Evolutionary conservation across 2,113 vertebrate genomes (phyloP), one percentile per base, ranked within the genome.

Genomic region (Uropsilus gracilis): DNA sequence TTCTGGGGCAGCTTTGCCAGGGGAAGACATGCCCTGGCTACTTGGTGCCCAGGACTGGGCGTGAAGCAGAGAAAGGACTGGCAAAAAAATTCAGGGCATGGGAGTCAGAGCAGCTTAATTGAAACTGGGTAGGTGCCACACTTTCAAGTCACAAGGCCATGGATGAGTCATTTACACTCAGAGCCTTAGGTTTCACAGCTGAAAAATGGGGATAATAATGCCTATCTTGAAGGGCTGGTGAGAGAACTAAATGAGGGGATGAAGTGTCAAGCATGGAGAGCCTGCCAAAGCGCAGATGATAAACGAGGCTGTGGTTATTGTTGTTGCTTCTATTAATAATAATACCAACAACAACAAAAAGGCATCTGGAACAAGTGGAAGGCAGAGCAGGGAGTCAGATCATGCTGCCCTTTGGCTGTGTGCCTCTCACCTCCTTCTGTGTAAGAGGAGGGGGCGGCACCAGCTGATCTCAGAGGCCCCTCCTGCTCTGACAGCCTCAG

Each of bases 401-500:
- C 76, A 42, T 28, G 37, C 37, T 39, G 2, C 32, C 46, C 30
- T n/a, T 20, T 48, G n/a, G 26, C 53, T 57, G 16, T 39, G 76
- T 64, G 68, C 42, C 11, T 87, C 55, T 72, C 75, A 71, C 78
- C 50, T 68, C 69, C 90, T 96, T 83, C 87, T 95, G 73, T 86
- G 88, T 66, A 39, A 89, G 88, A 93, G 71, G 80, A 93, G 77
- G 64, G n/a, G 59, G 83, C 68, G 78, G 91, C 32, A 53, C 64
- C 48, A 57, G 93, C 55, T 89, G 86, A 96, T 87, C 86, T 77
- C 71, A 22, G 30, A 85, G 78, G 89, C 44, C 84, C 96, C 84
- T 96, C 71, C 86, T 84, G 69, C 95, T 95, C 83, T 95, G 93
- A 96, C 92, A 97, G 93, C 91, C 87, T 90, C 89, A 0, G 50